Conservation (phyloP, 2,888 invertebrate genomes). For the Rotaria macrura region DNA sequence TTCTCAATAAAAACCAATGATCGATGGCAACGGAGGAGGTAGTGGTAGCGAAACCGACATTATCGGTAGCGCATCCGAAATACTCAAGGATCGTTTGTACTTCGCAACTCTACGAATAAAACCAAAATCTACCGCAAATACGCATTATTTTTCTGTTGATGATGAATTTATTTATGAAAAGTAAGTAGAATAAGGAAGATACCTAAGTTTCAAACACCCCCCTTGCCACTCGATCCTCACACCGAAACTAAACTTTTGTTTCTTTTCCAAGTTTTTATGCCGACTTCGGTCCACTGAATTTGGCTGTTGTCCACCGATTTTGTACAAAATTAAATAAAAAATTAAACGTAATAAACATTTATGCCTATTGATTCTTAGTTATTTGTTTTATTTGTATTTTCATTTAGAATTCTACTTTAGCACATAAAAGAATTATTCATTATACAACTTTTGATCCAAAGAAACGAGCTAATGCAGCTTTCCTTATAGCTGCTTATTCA, state of each 20-base stretch:
- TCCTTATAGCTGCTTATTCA: conserved; percentile 80
- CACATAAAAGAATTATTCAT: conserved; percentile 76
- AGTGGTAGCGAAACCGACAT: conserved; percentile 42
- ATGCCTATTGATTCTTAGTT: too few species aligned
- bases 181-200: conserved; percentile 40
- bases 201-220: conserved; percentile 32
- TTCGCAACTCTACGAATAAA: conserved; percentile 73
- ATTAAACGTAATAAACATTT: conserved; percentile 53
- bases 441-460: conserved; percentile 73
- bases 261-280: conserved; percentile 56
- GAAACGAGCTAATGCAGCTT: conserved; percentile 84
- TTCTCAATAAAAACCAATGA: background rate
- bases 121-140: conserved; percentile 67
- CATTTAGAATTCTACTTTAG: conserved; percentile 47
- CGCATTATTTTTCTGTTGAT: conserved; percentile 78
- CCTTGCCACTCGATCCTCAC: too few species aligned
- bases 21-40: background rate
- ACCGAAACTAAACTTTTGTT: too few species aligned
- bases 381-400: background rate
- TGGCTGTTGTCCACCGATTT: conserved; percentile 82
- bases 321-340: conserved; percentile 73
- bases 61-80: conserved; percentile 49
- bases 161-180: conserved; percentile 80
- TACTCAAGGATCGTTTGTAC: conserved; percentile 68
- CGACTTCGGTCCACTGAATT: conserved; percentile 91